Evolutionary conservation across 2,113 vertebrate species (phyloP), one percentile per base, ranked within the genome.

Genomic region (Micromys minutus): DNA sequence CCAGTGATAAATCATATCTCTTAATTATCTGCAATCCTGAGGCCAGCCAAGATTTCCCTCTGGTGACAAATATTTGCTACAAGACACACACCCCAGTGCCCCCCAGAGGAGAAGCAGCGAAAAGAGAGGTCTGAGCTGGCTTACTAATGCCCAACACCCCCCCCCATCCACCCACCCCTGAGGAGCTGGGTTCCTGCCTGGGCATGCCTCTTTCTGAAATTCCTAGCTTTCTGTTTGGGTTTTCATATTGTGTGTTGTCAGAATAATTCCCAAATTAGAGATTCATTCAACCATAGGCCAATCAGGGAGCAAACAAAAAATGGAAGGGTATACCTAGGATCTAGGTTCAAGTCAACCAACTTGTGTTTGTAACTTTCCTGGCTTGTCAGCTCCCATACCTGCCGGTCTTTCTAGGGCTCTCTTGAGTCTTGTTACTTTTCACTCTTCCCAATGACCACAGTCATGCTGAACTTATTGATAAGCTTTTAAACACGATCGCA

Each of bases 1-100:
- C 74, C 79, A 96, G 0, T 97, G 98, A 98, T 98, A 98, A 98
- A 98, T 97, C 92, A 91, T 97, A 97, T 97, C 96, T 97, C 97
- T 96, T 97, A 98, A 96, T 98, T 96, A 97, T 97, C 96, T 94
- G 97, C 87, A 85, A 93, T 74, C 92, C 89, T 42, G 90, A 90
- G 84, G 80, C 88, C 52, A 87, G 92, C 95, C 95, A 98, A 98
- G 93, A 94, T 81, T 79, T 76, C 71, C 96, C 96, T 95, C 50
- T 17, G 19, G 5, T 94, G 97, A 97, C 91, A 96, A 96, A 97
- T 17, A 63, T 89, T 81, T 93, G 84, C 87, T 93, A 89, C 50
- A 90, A 77, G 42, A 77, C 26, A n/a, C 71, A 34, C 71, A 47
- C 81, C 71, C 71, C 34, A 29, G 31, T 24, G 17, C n/a, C 74